Conservation (phyloP, 1,140 invertebrate species). For the Cecropterus lyciades region DNA sequence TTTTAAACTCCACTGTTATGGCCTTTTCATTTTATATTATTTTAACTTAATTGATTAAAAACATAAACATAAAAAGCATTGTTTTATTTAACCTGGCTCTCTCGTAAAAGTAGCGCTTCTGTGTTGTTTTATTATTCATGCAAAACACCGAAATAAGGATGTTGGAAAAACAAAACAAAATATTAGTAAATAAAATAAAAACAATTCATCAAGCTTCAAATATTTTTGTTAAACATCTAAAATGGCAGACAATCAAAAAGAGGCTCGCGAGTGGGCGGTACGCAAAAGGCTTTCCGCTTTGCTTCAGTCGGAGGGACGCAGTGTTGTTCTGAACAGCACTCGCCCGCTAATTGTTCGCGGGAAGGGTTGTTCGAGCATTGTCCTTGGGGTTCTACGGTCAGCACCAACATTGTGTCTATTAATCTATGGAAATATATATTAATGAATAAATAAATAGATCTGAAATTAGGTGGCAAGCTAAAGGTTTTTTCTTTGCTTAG, state of each 20-base stretch:
- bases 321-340: constrained; percentile 75
- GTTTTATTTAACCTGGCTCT: no score
- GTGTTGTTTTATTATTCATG: no score
- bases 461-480: constrained; percentile 51
- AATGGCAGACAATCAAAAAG: constrained; percentile 57
- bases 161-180: no score
- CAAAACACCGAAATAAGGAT: no score
- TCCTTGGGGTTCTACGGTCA: constrained; percentile 39
- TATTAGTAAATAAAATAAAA: no score
- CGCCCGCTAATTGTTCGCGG: constrained; percentile 80
- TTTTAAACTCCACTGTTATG: no score
- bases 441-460: neutral
- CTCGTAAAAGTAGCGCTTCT: no score
- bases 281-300: constrained; percentile 64
- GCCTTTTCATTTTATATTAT: no score
- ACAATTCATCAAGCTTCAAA: no score
- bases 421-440: neutral
- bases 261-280: constrained; percentile 42
- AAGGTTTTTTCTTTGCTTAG: constrained; percentile 59
- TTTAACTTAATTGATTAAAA: no score
- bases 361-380: constrained; percentile 63
- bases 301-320: constrained; percentile 59
- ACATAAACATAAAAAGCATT: no score
- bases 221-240: constrained; percentile 8
- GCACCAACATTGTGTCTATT: constrained; percentile 28